A percentile compares a stretch with the other conserved stretches of the same genome.
Conservation (phyloP, 2,888 invertebrate species). For the Apocheima hispidaria region DNA sequence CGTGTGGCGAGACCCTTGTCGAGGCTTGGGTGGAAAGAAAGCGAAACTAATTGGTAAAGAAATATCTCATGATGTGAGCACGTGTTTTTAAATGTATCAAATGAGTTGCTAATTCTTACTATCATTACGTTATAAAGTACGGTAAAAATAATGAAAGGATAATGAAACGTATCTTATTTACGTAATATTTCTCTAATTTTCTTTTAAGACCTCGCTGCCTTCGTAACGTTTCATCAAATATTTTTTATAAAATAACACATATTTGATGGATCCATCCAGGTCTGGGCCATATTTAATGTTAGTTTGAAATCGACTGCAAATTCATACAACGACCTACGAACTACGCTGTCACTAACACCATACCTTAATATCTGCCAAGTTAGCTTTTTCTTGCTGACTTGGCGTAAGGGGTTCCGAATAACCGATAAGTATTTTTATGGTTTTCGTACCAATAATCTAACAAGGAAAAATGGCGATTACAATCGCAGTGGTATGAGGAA, state of each 20-base stretch:
- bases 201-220: too few relatives aligned
- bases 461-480: constrained; percentile 32
- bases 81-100: background rate
- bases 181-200: too few relatives aligned
- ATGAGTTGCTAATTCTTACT: background rate
- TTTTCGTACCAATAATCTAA: constrained; percentile 22
- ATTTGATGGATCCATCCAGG: too few relatives aligned
- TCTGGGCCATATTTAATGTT: too few relatives aligned
- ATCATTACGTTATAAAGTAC: background rate
- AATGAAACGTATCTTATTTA: background rate
- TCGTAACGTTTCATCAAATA: too few relatives aligned
- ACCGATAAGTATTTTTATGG: constrained; percentile 58
- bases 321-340: too few relatives aligned
- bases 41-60: constrained; percentile 15
- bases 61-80: background rate
- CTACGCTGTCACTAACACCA: constrained; percentile 10
- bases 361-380: constrained; percentile 33
- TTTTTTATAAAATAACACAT: too few relatives aligned
- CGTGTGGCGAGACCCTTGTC: constrained; percentile 43
- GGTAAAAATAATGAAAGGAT: background rate
- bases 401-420: constrained; percentile 56
- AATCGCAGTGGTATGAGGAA: constrained; percentile 9
- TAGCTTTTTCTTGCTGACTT: constrained; percentile 47
- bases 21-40: constrained; percentile 28
- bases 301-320: too few relatives aligned